Conservation (phyloP, 2,113 vertebrate species). For the Leucosticte australis region DNA sequence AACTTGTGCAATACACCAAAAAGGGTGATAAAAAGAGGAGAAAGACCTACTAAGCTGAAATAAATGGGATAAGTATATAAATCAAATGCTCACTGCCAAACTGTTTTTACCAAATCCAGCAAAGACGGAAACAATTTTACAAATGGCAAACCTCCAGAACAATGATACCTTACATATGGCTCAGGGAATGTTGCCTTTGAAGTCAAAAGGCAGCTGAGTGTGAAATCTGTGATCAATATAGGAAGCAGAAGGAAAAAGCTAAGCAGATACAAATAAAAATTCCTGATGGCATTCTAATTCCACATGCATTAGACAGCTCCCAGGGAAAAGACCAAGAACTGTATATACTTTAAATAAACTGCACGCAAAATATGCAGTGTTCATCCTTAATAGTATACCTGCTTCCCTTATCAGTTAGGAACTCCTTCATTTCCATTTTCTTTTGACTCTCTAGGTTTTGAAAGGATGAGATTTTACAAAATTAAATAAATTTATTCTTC, state of each 20-base stretch:
- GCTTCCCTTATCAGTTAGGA: background rate
- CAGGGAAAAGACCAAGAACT: background rate
- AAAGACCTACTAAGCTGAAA: background rate
- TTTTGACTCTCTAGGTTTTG: background rate
- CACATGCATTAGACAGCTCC: background rate
- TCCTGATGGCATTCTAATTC: background rate
- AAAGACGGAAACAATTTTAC: conserved; percentile 33
- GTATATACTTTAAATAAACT: background rate
- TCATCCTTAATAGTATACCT: background rate
- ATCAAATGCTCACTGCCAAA: background rate
- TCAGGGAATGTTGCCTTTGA: conserved; percentile 10
- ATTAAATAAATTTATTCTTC: background rate
- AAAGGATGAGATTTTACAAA: background rate
- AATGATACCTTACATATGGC: conserved; percentile 3
- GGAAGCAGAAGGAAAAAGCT: conserved; percentile 27
- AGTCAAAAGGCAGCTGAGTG: conserved; percentile 11
- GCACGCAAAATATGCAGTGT: background rate
- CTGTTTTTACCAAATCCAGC: background rate
- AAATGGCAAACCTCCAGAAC: conserved; percentile 16
- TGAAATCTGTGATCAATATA: conserved; percentile 30
- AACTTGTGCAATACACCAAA: background rate
- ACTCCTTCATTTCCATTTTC: background rate
- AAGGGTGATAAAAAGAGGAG: background rate
- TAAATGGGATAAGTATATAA: background rate
- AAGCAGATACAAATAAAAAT: conserved; percentile 2